Conservation (phyloP, 1,140 invertebrate species). For the Steinernema khuongi region DNA sequence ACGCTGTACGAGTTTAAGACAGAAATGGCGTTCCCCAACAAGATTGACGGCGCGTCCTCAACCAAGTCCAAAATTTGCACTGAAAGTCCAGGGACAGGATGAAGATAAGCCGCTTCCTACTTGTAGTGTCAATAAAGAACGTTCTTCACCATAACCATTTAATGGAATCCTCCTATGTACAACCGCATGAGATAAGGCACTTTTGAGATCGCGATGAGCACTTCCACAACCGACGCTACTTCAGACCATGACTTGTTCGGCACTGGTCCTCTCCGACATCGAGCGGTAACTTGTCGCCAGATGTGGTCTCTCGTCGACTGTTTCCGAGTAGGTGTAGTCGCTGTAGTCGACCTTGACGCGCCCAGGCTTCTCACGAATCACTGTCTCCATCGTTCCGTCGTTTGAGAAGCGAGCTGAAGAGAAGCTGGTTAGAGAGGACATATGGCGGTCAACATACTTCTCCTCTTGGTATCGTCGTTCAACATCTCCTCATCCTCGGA, state of each 20-base stretch:
- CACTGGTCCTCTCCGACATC: background rate
- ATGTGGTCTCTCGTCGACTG: background rate
- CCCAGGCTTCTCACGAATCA: background rate
- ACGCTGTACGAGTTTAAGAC: background rate
- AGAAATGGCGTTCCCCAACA: background rate
- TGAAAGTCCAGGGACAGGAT: no score
- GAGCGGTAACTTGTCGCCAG: background rate
- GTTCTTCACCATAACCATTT: background rate
- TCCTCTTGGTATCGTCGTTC: background rate
- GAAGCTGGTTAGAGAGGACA: background rate
- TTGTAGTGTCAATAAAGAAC: no score
- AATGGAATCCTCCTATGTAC: background rate
- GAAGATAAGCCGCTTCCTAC: no score
- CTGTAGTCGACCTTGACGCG: constrained; percentile 1
- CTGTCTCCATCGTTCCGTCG: constrained; percentile 1
- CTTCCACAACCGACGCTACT: background rate
- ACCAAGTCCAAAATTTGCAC: background rate
- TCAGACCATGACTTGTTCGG: background rate
- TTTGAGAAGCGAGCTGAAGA: background rate
- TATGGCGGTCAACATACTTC: no score
- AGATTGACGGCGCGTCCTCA: background rate
- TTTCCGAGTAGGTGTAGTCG: background rate
- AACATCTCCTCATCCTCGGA: background rate
- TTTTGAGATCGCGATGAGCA: background rate
- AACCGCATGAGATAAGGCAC: background rate